Conservation (phyloP, 2,888 invertebrate genomes). For the Strigamia maritima region DNA sequence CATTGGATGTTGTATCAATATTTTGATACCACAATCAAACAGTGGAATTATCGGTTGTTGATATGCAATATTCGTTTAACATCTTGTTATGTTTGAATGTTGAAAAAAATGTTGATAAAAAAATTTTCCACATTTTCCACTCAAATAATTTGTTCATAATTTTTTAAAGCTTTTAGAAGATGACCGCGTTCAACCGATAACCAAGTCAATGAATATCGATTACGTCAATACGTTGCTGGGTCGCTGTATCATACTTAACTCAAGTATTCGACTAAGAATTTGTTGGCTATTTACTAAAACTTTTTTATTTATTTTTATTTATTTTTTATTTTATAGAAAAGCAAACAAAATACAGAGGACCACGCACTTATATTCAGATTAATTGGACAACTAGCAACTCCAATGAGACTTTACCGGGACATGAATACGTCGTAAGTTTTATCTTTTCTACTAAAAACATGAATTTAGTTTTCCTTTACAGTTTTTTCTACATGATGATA, state of each 20-base stretch:
- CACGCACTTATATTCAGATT: not conserved
- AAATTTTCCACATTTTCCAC: too few species aligned
- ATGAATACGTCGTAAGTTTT: not conserved
- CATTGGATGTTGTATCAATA: too few species aligned
- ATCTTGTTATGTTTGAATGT: too few species aligned
- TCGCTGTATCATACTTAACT: not conserved
- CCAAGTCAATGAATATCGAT: not conserved
- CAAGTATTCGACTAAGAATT: too few species aligned
- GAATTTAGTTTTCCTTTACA: not conserved
- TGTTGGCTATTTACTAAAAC: too few species aligned
- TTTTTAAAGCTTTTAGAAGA: not conserved
- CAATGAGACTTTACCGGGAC: not conserved
- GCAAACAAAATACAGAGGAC: not conserved
- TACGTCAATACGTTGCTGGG: not conserved
- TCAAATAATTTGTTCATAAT: too few species aligned
- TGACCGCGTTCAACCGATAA: not conserved
- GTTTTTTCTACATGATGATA: not conserved
- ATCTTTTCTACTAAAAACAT: not conserved
- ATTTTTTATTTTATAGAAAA: not conserved
- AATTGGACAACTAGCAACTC: not conserved
- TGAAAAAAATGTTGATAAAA: too few species aligned
- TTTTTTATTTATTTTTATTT: too few species aligned
- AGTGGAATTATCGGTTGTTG: too few species aligned
- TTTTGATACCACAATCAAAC: too few species aligned
- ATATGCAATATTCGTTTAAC: too few species aligned